Base-by-base conservation (phyloP, 2,888 invertebrate species). In the Drosophila siamana region DNA sequence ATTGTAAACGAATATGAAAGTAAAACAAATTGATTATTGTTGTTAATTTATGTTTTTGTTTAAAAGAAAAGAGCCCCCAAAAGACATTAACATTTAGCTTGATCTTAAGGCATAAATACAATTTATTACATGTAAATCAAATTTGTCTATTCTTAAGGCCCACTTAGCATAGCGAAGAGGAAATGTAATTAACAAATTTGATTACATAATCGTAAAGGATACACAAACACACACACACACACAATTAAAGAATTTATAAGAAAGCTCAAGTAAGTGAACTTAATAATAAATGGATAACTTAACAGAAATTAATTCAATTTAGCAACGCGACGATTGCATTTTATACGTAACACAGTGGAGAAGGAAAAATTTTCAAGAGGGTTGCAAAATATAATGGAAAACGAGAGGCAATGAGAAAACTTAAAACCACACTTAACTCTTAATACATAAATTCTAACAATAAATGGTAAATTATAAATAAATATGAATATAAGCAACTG, bases 251-350 rank as follows among this genome's bases (percentile, higher is more conserved):
- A 86, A 88, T 88, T 80, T 86, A 88, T 80, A 61, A 65, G 55
- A 69, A 66, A 63, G 46, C 55, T 74, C 51, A 54, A 44, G 38
- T 79, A 84, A 81, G 71, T 68, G 59, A 81, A 80, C 62, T 80
- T 74, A 74, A 78, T 74, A 74, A 55, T 66, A 62, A 69, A 78
- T 68, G 66, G 75, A 74, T 79, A 76, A 86, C 74, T 69, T 59
- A 63, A 79, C 22, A 70, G 60, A 80, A 80, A 86, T 69, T 64
- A 68, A 86, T 80, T 83, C 74, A 86, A 88, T 86, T 86, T 88
- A 88, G 88, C 88, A 86, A 63, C 74, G 68, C 57, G 48, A 74
- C 48, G 76, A 67, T 85, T 88, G 88, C 89, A 89, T 86, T 89
- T 86, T 89, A 86, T 86, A 86, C 86, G 86, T 86, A 86, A 89